Conservation (phyloP, 2,797 vertebrate genomes). For the Cetoscarus ocellatus region DNA sequence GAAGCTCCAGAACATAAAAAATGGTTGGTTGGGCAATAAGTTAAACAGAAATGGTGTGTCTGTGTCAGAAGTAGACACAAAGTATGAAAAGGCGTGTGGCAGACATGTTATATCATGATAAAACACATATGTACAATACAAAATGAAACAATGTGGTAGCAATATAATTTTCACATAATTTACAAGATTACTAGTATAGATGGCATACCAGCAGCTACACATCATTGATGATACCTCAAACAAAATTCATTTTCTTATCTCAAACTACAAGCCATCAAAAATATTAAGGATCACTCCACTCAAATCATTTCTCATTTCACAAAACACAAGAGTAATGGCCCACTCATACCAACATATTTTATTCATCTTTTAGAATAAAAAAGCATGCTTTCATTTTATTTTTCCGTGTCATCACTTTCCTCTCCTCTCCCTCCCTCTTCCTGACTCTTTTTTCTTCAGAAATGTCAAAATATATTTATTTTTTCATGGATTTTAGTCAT, state of each 20-base stretch:
- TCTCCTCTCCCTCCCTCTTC: background rate
- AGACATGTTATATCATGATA: slow-evolving; percentile 56
- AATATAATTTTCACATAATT: slow-evolving; percentile 75
- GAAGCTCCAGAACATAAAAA: slow-evolving; percentile 54
- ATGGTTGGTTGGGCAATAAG: slow-evolving; percentile 76
- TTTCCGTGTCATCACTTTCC: slow-evolving; percentile 6
- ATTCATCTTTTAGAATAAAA: slow-evolving; percentile 38
- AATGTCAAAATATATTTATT: slow-evolving; percentile 56
- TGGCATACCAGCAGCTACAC: slow-evolving; percentile 49
- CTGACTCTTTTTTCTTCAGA: slow-evolving; percentile 36
- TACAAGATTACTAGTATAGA: slow-evolving; percentile 68
- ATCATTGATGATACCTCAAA: slow-evolving; percentile 21
- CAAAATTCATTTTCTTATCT: slow-evolving; percentile 37
- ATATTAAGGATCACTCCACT: slow-evolving; percentile 17
- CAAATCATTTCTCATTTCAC: slow-evolving; percentile 28
- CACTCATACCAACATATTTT: slow-evolving; percentile 7
- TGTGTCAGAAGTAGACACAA: slow-evolving; percentile 54
- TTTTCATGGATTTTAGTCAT: slow-evolving; percentile 39
- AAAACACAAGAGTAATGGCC: slow-evolving; percentile 37
- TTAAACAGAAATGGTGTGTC: slow-evolving; percentile 69
- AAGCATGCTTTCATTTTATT: slow-evolving; percentile 21
- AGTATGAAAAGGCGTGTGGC: slow-evolving; percentile 45
- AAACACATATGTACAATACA: slow-evolving; percentile 79
- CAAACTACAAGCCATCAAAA: slow-evolving; percentile 41
- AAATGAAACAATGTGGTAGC: slow-evolving; percentile 55